phyloP scores from a whole-genome alignment of 2,797 vertebrate species.

The Ataeniobius toweri region DNA sequence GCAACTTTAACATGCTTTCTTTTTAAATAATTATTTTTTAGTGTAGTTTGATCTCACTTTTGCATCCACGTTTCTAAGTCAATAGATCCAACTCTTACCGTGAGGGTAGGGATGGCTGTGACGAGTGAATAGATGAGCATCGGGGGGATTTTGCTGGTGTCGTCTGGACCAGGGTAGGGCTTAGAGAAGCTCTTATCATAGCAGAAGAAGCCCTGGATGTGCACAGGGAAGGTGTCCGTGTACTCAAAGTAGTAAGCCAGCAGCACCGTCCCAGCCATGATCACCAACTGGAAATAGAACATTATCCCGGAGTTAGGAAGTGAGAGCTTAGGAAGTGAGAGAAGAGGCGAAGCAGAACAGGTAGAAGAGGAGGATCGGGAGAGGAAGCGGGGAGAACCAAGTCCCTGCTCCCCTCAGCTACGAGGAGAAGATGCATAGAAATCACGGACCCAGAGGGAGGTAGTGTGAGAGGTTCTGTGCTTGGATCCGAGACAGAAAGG shows the following conservation, averaged over 20 bases:
- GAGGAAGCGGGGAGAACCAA: slow-evolving; percentile 52
- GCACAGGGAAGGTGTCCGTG: slow-evolving; percentile 91
- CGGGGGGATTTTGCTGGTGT: slow-evolving; percentile 85
- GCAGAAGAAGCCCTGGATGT: slow-evolving; percentile 93
- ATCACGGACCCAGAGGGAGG: slow-evolving; percentile 35
- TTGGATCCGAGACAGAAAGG: slow-evolving; percentile 20
- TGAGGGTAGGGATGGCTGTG: slow-evolving; percentile 86
- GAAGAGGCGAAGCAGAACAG: slow-evolving; percentile 43
- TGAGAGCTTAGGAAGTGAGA: slow-evolving; percentile 22
- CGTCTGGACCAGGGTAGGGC: slow-evolving; percentile 88
- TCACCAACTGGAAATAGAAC: slow-evolving; percentile 86
- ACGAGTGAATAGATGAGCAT: slow-evolving; percentile 88
- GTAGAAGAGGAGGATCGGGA: slow-evolving; percentile 36
- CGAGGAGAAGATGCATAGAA: slow-evolving; percentile 61
- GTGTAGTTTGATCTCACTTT: not conserved
- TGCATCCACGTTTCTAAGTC: slow-evolving; percentile 6
- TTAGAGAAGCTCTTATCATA: slow-evolving; percentile 88
- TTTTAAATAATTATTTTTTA: not conserved
- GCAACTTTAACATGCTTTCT: slow-evolving; percentile 33
- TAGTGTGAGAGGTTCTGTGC: slow-evolving; percentile 39
- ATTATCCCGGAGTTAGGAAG: slow-evolving; percentile 69
- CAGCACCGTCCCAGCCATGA: slow-evolving; percentile 89
- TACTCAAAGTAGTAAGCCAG: slow-evolving; percentile 93
- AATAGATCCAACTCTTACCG: slow-evolving; percentile 76
- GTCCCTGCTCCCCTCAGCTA: slow-evolving; percentile 58